These are phyloP conservation scores for Psilanteris sp. DNA, from an alignment of 1,140 invertebrate species.

Conservation along the genomic window DNA sequence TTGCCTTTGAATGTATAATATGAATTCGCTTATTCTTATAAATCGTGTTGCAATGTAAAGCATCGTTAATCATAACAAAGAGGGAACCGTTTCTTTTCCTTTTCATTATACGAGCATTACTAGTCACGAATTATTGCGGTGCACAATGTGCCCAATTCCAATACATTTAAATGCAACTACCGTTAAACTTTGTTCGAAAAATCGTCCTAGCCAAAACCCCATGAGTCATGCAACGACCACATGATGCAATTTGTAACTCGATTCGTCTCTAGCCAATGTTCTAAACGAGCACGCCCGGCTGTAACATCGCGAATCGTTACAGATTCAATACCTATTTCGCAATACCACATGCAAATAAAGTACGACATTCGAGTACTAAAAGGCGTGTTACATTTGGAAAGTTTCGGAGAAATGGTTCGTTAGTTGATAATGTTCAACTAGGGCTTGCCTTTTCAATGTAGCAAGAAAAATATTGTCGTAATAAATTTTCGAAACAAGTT, in stretches of 20 bases:
- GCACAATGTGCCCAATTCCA: constrained; percentile 29
- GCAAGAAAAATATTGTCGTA: too few relatives aligned
- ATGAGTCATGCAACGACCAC: constrained; percentile 35
- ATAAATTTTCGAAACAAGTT: too few relatives aligned
- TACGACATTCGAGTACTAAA: constrained; percentile 48
- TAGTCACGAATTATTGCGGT: constrained; percentile 47
- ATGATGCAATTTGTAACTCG: constrained; percentile 60
- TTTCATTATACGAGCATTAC: constrained; percentile 34
- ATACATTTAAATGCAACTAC: constrained; percentile 25
- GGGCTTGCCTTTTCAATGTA: too few relatives aligned
- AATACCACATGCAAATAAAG: constrained; percentile 53
- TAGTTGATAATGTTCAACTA: constrained; percentile 22
- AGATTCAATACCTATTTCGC: constrained; percentile 52
- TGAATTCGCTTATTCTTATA: constrained; percentile 7
- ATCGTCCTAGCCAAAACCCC: constrained; percentile 27
- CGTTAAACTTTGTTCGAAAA: constrained; percentile 31
- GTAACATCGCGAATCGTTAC: constrained; percentile 57
- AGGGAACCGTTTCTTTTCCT: constrained; percentile 23
- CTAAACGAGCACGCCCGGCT: constrained; percentile 45
- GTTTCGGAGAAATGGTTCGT: constrained; percentile 54
- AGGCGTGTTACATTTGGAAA: constrained; percentile 50
- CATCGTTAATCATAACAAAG: constrained; percentile 37
- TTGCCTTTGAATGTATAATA: neutral
- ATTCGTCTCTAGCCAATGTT: constrained; percentile 38
- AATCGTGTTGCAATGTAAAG: constrained; percentile 21